A percentile compares a stretch with the other conserved stretches of the same genome.
phyloP scores from a whole-genome alignment of 2,888 invertebrate genomes.

The Ommatoiulus sabulosus region DNA sequence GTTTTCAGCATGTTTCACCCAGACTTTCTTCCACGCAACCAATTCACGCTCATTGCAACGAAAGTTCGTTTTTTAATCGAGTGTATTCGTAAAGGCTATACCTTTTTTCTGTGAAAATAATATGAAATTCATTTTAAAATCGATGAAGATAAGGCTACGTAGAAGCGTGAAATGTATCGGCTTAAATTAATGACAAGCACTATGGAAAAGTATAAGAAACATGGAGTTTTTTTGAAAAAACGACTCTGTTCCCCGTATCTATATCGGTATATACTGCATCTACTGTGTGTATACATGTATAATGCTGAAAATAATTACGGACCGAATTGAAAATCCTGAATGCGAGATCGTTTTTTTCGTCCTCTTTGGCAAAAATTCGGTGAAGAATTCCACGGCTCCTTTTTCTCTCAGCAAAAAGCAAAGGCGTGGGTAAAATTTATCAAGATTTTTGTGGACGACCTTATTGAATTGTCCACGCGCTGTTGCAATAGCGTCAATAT shows the following conservation, averaged over 20 bases:
- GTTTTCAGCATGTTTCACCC: conserved; percentile 30
- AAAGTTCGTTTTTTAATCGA: conserved; percentile 17
- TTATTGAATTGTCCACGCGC: not conserved
- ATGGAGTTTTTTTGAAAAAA: not conserved
- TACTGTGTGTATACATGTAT: not conserved
- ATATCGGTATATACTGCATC: not conserved
- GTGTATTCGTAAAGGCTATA: not conserved
- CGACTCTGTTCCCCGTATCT: not conserved
- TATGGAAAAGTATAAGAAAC: not conserved
- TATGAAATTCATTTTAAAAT: conserved; percentile 4
- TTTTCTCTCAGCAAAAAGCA: not conserved
- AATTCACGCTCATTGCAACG: conserved; percentile 30
- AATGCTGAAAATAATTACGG: not conserved
- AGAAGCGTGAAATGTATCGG: not conserved
- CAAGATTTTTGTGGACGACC: not conserved
- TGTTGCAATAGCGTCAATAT: too few species aligned
- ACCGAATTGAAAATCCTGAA: not conserved
- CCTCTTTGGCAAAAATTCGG: not conserved
- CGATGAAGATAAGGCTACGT: not conserved
- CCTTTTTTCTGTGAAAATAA: not conserved
- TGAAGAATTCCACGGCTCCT: not conserved
- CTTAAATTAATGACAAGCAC: not conserved
- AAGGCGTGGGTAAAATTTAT: not conserved
- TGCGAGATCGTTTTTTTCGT: not conserved
- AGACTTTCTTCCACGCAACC: conserved; percentile 35